These are phyloP conservation scores for Epinephelus malabaricus DNA, from an alignment of 2,797 vertebrate species.

Conservation along the genomic window DNA sequence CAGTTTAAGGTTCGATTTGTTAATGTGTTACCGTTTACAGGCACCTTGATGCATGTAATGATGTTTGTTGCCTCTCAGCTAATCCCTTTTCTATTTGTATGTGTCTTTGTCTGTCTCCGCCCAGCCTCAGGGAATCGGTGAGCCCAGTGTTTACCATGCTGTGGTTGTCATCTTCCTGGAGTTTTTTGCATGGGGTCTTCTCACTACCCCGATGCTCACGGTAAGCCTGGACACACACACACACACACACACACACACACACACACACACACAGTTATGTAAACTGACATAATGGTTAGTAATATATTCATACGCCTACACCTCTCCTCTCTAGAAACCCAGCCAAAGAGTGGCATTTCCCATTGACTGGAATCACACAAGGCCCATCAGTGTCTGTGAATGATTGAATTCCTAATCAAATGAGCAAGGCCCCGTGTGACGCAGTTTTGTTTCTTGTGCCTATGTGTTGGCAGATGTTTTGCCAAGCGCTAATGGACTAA, in stretches of 20 bases:
- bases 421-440: slow-evolving; percentile 51
- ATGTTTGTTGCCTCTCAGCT: slow-evolving; percentile 32
- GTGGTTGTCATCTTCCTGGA: slow-evolving; percentile 96
- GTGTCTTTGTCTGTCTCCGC: slow-evolving; percentile 48
- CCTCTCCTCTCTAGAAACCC: slow-evolving; percentile 25
- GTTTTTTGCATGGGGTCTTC: slow-evolving; percentile 94
- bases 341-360: slow-evolving; percentile 59
- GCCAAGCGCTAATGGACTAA: slow-evolving; percentile 55
- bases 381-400: slow-evolving; percentile 62
- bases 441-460: slow-evolving; percentile 41
- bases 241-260: neutral
- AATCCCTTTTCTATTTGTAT: slow-evolving; percentile 9
- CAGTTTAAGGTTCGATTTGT: slow-evolving; percentile 27
- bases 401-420: slow-evolving; percentile 78
- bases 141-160: slow-evolving; percentile 95
- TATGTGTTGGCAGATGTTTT: slow-evolving; percentile 56
- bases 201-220: slow-evolving; percentile 93
- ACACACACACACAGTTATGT: slow-evolving; percentile 18
- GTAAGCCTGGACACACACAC: slow-evolving; percentile 78
- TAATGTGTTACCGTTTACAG: slow-evolving; percentile 31
- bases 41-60: slow-evolving; percentile 13
- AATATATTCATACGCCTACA: slow-evolving; percentile 42
- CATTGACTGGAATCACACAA: slow-evolving; percentile 62
- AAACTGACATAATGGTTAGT: slow-evolving; percentile 34
- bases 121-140: slow-evolving; percentile 93